Evolutionary conservation across 1,140 invertebrate genomes (phyloP), one percentile per base, ranked within the genome.

Genomic region (Eueides isabella): DNA sequence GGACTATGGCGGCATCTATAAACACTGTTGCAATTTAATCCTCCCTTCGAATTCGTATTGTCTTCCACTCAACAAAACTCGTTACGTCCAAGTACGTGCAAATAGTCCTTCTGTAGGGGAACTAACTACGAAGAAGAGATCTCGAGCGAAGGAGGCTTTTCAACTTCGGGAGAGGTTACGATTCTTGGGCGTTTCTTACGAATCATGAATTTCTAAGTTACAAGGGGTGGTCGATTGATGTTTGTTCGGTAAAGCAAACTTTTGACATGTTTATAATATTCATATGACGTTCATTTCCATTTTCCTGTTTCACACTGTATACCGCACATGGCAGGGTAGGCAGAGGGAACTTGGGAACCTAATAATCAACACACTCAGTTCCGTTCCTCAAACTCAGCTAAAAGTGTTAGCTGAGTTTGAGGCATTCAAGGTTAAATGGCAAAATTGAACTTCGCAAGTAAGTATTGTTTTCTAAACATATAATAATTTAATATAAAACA

Each of bases 1-100:
- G 28, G 30, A 19, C 41, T 67, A 55, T 31, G 44, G 14, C 9
- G 38, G 19, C 9, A 35, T 48, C 26, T 44, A 67, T 55, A 67
- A 23, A 16, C 28, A 12, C 66, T 29, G 41, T 55, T 30, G 19
- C 66, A 30, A 33, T 16, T 16, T 38, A 67, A 67, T 48, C 66
- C 66, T 33, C 30, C 7, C 38, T 29, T 23, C n/a, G 48, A 61
- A 69, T 69, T 69, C 67, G 63, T 29, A 72, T 72, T 67, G 71
- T 65, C 64, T 48, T 62, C 64, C 64, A 72, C 71, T 72, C 31
- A 29, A 61, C 44, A 30, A 31, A 72, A 72, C 44, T 72, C 65
- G 71, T 67, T 67, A 67, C 48, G 67, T 16, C 12, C 3, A 16
- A 67, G 71, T 33, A 31, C 33, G 71, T 61, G 44, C 33, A 67